Evolutionary conservation across 92 coral and sea anemone species (phyloP), one percentile per base, ranked within the genome.

Genomic region (Zoanthus gigantus): DNA sequence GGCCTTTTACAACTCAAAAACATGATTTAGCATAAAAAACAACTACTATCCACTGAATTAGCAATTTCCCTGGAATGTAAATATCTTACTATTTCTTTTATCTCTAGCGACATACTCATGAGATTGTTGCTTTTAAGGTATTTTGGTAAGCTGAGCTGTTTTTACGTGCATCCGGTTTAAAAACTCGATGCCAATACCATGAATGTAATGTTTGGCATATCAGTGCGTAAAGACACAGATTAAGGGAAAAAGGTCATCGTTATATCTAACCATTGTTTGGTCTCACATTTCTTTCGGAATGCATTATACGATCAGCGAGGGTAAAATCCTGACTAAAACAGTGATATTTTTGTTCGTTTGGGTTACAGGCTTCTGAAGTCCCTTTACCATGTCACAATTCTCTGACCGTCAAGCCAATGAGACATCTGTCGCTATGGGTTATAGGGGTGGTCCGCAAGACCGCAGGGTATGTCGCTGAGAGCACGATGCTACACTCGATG

Each of bases 71-170:
- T 12, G 15, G 23, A 46, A 65, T 18, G 11, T 34, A 18, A 44
- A 80, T 65, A 42, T 18, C 53, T 32, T 13, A 74, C 4, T 7
- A 54, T 18, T 61, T 46, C 75, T 66, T 66, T 81, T 67, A 81
- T 81, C 60, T 66, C 0, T 81, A 74, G 61, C 85, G 75, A 29
- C 85, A 67, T 46, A 44, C 85, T 67, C 18, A 17, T 37, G 46
- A 79, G 72, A 16, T 60, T 54, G 61, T 31, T 37, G 28, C 72
- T 61, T 80, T 63, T 45, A 61, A 34, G 74, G 75, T 60, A 66
- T 81, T 81, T 81, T 46, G 75, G 85, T 81, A 81, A 81, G 28
- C n/a, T 79, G 85, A 81, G 75, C 85, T 67, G 60, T 52, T 65
- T 50, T 48, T 77, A 54, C 82, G 28, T 42, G 44, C 50, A 65